These are phyloP conservation scores for Diadophis punctatus DNA, from an alignment of 2,113 vertebrate species.

Conservation along the genomic window DNA sequence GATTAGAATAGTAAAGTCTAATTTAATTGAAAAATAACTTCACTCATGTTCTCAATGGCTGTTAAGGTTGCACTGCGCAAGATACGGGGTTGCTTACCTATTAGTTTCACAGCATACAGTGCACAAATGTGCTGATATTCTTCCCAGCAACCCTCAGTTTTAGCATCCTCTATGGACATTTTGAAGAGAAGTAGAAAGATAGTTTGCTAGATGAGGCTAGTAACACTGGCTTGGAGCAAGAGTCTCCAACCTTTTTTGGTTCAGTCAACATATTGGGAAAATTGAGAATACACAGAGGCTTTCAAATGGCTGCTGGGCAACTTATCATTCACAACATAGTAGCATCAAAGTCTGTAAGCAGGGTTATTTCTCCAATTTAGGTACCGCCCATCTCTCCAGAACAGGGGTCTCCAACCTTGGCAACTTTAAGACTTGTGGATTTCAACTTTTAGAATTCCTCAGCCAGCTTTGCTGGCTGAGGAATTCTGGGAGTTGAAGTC, in stretches of 20 bases:
- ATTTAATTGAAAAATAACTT: conserved; percentile 76
- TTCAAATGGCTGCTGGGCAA: neutral
- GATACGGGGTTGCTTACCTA: conserved; percentile 24
- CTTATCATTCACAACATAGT: neutral
- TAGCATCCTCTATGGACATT: neutral
- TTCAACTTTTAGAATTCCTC: too few relatives aligned
- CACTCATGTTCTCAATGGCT: conserved; percentile 33
- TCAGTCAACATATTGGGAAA: neutral
- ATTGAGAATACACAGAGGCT: neutral
- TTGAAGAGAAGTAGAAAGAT: neutral
- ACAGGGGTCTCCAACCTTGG: too few relatives aligned
- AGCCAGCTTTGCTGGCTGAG: too few relatives aligned
- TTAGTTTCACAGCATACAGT: neutral
- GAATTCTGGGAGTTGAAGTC: too few relatives aligned
- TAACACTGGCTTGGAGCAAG: neutral
- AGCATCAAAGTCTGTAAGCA: neutral
- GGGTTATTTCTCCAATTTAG: neutral
- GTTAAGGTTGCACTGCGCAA: conserved; percentile 20
- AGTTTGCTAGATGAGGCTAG: neutral
- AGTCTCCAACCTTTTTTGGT: neutral
- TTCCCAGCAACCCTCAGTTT: neutral
- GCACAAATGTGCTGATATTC: neutral
- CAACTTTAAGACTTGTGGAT: too few relatives aligned
- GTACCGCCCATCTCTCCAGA: neutral
- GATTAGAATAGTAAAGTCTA: conserved; percentile 67